Evolutionary conservation across 2,797 vertebrate species (phyloP).

Genomic region (Notolabrus celidotus): DNA sequence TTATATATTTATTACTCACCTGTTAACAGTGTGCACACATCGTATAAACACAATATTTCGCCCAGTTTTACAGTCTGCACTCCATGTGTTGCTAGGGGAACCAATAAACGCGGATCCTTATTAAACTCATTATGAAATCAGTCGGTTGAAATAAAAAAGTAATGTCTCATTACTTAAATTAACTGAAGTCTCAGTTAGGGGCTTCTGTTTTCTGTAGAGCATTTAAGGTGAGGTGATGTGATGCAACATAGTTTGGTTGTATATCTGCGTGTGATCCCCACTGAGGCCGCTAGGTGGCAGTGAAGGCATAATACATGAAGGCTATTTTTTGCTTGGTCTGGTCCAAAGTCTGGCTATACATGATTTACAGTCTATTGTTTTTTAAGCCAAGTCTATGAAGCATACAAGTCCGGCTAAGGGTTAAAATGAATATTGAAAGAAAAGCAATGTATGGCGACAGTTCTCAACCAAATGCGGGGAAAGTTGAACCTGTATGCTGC

Average conservation of each 20-base stretch:
- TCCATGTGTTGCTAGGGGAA: conserved; percentile 40
- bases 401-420: no score
- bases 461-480: no score
- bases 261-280: conserved; percentile 1
- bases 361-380: no score
- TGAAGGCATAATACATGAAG: neutral
- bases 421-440: no score
- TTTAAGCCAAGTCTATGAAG: no score
- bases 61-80: conserved; percentile 1
- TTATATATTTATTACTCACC: conserved; percentile 57
- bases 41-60: conserved; percentile 19
- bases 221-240: neutral
- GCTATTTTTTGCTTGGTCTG: neutral
- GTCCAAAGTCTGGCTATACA: no score
- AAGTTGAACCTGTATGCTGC: no score
- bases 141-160: neutral
- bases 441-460: no score
- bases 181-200: neutral
- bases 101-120: neutral
- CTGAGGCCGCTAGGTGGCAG: conserved; percentile 43
- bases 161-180: neutral
- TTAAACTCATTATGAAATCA: neutral
- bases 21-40: conserved; percentile 31
- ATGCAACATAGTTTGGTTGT: neutral
- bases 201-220: neutral